Evolutionary conservation across 2,797 vertebrate genomes (phyloP).

Genomic region (Distichodus sexfasciatus): DNA sequence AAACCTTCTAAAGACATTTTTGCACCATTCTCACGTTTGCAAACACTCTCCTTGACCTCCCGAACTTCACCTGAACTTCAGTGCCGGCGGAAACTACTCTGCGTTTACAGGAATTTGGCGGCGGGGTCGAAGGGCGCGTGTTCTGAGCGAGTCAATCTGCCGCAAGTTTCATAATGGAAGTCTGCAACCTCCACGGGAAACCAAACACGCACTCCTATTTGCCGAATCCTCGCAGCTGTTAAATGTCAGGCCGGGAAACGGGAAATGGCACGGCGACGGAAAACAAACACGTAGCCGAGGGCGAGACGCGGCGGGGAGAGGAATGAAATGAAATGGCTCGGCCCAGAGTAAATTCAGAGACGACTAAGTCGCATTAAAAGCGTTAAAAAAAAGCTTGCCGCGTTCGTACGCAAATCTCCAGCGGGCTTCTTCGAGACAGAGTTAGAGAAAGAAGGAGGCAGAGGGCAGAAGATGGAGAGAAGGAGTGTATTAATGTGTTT

Average conservation of each 20-base stretch:
- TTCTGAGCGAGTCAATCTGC: slow-evolving; percentile 23
- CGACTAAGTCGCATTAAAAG: background rate
- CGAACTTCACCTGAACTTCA: background rate
- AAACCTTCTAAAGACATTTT: background rate
- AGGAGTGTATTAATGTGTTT: too few relatives aligned
- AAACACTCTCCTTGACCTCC: background rate
- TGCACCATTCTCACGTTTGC: background rate
- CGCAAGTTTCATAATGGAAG: slow-evolving; percentile 33
- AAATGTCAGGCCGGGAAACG: slow-evolving; percentile 40
- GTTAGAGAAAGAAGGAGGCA: background rate
- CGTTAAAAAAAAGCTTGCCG: background rate
- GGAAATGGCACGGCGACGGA: slow-evolving; percentile 1
- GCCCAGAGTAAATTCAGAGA: background rate
- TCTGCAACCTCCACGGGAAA: slow-evolving; percentile 1
- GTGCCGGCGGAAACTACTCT: too few relatives aligned
- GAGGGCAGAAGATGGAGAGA: too few relatives aligned
- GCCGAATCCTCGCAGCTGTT: slow-evolving; percentile 21
- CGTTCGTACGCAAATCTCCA: background rate
- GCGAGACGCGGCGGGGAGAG: background rate
- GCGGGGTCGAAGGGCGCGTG: slow-evolving; percentile 22
- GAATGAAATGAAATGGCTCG: background rate
- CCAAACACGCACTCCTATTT: slow-evolving; percentile 30
- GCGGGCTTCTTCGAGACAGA: background rate
- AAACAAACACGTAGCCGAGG: slow-evolving; percentile 43
- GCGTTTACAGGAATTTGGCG: slow-evolving; percentile 23